phyloP scores from a whole-genome alignment of 2,113 vertebrate species.

The Mus pahari region DNA sequence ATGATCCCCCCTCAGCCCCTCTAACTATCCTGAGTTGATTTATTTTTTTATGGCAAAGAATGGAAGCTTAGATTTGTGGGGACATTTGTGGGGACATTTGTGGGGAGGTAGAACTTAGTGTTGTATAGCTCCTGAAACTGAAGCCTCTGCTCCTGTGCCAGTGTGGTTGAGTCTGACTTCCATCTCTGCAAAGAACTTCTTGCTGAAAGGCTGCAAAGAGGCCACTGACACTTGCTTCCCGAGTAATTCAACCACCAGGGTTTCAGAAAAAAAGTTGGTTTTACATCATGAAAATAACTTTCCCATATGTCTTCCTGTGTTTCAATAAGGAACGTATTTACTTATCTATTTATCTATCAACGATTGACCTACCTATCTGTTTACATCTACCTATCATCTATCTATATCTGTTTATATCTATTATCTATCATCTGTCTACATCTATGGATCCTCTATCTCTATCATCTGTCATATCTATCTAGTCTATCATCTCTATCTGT shows the following conservation, averaged over 20 bases:
- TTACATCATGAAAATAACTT: not conserved
- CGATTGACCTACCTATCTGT: not conserved
- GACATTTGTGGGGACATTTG: not conserved
- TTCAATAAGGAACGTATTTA: slow-evolving; percentile 32
- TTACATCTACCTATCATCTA: not conserved
- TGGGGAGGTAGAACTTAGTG: not conserved
- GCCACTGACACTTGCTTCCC: not conserved
- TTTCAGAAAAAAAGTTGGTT: not conserved
- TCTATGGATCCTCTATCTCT: not conserved
- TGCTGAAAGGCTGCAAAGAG: not conserved
- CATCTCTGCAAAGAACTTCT: not conserved
- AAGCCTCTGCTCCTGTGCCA: not conserved
- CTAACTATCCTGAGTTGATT: not conserved
- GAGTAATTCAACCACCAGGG: not conserved
- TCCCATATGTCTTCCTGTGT: not conserved
- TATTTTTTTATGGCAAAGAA: not conserved
- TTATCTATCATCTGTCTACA: not conserved
- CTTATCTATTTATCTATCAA: not conserved
- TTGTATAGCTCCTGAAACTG: not conserved
- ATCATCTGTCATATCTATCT: no score
- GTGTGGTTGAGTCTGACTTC: not conserved
- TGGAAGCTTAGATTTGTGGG: not conserved
- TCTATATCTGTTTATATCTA: not conserved
- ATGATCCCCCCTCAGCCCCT: not conserved
- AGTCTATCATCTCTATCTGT: no score